Conservation (phyloP, 2,797 vertebrate species). For the Austrolebias charrua region DNA sequence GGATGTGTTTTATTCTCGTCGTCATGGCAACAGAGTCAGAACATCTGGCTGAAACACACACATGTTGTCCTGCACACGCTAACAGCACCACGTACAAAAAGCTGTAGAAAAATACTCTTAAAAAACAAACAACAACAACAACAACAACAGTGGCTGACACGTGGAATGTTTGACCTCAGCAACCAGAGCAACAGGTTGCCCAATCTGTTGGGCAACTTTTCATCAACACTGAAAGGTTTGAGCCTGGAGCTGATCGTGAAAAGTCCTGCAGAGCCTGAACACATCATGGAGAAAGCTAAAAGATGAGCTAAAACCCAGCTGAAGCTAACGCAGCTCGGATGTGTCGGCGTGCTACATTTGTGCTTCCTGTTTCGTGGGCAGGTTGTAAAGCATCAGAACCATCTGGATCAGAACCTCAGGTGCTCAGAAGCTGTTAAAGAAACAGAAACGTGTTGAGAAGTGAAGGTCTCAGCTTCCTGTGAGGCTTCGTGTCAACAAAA, state of each 20-base stretch:
- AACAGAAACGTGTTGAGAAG: too few relatives aligned
- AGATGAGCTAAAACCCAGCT: too few relatives aligned
- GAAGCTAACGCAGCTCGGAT: neutral
- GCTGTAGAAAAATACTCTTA: constrained; percentile 88
- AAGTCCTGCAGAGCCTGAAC: neutral
- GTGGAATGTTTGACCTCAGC: constrained; percentile 78
- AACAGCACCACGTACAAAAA: constrained; percentile 70
- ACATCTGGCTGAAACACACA: constrained; percentile 6
- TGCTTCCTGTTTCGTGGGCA: constrained; percentile 21
- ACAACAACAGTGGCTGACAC: constrained; percentile 70
- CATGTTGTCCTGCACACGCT: constrained; percentile 20
- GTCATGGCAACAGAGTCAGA: constrained; percentile 6
- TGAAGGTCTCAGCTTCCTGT: too few relatives aligned
- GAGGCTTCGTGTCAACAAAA: too few relatives aligned
- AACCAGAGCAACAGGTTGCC: too few relatives aligned
- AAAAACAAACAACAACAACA: constrained; percentile 52
- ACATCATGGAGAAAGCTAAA: constrained; percentile 1
- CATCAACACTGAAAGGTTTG: neutral
- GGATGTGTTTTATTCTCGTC: constrained; percentile 6
- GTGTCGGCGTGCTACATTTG: constrained; percentile 26
- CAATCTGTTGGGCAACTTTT: neutral
- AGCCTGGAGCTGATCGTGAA: too few relatives aligned
- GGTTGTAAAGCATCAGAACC: too few relatives aligned
- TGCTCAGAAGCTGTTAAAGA: too few relatives aligned
- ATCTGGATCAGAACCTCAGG: too few relatives aligned